Percentiles rank a stretch among this genome's conserved stretches.
These are phyloP conservation scores for Carassius gibelio DNA, from an alignment of 2,113 vertebrate species.

Conservation along the genomic window DNA sequence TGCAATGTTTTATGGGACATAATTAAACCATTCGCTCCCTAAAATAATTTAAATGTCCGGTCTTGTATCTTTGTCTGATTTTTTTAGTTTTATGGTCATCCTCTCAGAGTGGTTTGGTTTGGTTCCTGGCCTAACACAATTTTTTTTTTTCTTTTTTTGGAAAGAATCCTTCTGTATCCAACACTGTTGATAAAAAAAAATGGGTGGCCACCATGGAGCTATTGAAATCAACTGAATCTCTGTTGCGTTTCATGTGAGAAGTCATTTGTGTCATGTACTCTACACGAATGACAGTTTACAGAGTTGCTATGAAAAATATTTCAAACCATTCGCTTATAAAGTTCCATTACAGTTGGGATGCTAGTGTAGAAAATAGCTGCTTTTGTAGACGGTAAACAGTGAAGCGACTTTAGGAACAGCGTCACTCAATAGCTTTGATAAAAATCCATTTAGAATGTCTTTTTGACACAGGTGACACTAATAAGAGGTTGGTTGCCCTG, in stretches of 20 bases:
- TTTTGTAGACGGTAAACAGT: constrained; percentile 1
- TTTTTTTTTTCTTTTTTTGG: no score
- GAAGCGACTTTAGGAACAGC: neutral
- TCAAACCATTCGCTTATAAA: neutral
- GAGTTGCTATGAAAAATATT: neutral
- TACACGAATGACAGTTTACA: neutral
- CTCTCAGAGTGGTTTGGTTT: neutral
- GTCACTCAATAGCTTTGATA: neutral
- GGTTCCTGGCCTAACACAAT: neutral
- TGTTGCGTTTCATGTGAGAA: neutral
- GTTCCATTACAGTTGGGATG: neutral
- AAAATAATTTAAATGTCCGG: no score
- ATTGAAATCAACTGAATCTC: neutral
- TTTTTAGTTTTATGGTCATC: no score
- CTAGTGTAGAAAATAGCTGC: neutral
- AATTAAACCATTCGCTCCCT: no score
- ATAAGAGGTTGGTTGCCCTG: constrained; percentile 46
- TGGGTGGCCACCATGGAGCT: neutral
- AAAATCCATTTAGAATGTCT: constrained; percentile 7
- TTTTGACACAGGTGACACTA: constrained; percentile 40
- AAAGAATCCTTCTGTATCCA: neutral
- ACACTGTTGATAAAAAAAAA: neutral
- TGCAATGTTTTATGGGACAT: no score
- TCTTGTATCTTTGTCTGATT: no score
- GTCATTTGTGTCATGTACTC: neutral